Conservation (phyloP, 2,113 vertebrate genomes). For the Elephantulus edwardii region DNA sequence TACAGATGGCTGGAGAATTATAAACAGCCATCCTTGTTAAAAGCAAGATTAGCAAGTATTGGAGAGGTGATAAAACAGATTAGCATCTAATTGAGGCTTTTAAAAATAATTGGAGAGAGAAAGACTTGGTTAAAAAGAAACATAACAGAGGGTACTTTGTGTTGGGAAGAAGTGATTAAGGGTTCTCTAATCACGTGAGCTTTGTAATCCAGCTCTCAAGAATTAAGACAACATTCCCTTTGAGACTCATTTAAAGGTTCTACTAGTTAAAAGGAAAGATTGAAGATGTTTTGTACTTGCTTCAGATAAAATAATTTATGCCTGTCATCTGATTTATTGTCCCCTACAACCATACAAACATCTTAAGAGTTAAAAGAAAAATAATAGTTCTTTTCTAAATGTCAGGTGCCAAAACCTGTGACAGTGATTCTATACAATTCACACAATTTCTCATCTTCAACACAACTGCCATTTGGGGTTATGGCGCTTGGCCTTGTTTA, state of each 20-base stretch:
- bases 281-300: constrained; percentile 30
- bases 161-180: not conserved
- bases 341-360: not conserved
- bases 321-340: not conserved
- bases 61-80: constrained; percentile 57
- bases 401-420: not conserved
- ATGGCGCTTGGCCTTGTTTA: not conserved
- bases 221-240: not conserved
- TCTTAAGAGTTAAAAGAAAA: constrained; percentile 8
- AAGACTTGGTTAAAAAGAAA: not conserved
- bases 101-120: constrained; percentile 40
- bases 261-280: constrained; percentile 38
- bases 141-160: constrained; percentile 26
- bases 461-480: too few relatives aligned
- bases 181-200: not conserved
- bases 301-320: constrained; percentile 39
- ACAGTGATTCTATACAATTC: not conserved
- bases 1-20: constrained; percentile 11
- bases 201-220: constrained; percentile 29
- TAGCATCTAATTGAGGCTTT: constrained; percentile 62
- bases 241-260: constrained; percentile 33
- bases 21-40: constrained; percentile 36
- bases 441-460: not conserved
- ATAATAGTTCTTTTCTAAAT: not conserved
- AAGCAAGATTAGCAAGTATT: constrained; percentile 56